Base-by-base conservation (phyloP, 30 jellyfish, hydroid and myxozoan genomes). In the Clytia hemisphaerica region DNA sequence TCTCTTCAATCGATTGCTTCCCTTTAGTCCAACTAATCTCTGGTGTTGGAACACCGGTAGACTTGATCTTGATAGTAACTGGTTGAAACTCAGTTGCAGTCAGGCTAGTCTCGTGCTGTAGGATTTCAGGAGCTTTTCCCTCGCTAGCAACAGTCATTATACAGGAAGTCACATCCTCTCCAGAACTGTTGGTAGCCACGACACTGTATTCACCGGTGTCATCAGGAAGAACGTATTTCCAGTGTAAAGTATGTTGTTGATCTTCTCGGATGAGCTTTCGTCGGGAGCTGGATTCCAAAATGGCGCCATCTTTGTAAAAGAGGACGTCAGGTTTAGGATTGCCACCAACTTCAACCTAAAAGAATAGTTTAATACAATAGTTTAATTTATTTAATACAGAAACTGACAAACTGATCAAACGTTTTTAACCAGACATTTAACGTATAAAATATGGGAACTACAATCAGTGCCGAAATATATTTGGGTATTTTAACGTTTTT, bases 191-290 rank as follows among this genome's bases (percentile, higher is more conserved):
- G 0, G 92, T 76, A 1, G 94, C 95, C 4, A 75, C 83, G 73
- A 94, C 93, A 46, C 75, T 74, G 87, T 91, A 91, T 55, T 91
- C 99, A 26, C 99, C 99, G 19, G 82, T 51, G 63, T 91, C 99
- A 31, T 29, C 81, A 2, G 28, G 54, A 16, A 33, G 50, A 22
- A 69, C 67, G 49, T 69, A 69, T 34, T 69, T 69, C 76, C 76
- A 69, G 9, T 21, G 34, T 26, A 69, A 50, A 28, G 50, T 1
- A 30, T 69, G 81, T 33, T 4, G 37, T 45, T 44, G 21, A 21
- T 45, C 71, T 7, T 69, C 81, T 24, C 49, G 81, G 1, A 50
- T 22, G 3, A 69, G 19, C 26, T 29, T 47, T 21, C 58, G 45
- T 3, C 81, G 81, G 18, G 76, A 37, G 9, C 77, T 78, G 21